phyloP scores from a whole-genome alignment of 2,113 vertebrate genomes.

The Okapia johnstoni region DNA sequence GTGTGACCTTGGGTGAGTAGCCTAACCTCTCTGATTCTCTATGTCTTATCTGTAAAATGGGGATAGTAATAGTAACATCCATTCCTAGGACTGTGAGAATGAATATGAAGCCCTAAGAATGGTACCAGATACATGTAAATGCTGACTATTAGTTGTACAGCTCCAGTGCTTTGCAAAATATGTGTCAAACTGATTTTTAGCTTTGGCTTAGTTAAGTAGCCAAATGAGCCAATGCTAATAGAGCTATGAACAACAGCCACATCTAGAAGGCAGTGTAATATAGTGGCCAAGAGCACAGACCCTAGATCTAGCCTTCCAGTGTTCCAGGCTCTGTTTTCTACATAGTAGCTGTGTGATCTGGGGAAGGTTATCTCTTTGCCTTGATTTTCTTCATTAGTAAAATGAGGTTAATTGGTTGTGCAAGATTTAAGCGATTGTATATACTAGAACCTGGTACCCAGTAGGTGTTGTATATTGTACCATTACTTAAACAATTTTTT shows the following conservation, averaged over 20 bases:
- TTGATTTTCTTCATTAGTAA: neutral
- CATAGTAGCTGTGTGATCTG: fast-evolving
- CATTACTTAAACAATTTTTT: neutral
- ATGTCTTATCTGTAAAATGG: neutral
- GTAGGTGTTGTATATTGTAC: neutral
- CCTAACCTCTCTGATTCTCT: neutral
- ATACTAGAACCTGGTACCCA: neutral
- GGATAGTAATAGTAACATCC: neutral
- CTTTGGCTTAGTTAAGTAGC: neutral
- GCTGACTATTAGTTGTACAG: neutral
- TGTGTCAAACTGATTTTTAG: neutral
- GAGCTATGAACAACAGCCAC: neutral
- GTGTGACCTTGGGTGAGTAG: neutral
- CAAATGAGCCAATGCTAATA: neutral
- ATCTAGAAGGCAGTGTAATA: neutral
- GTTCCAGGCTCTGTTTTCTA: neutral
- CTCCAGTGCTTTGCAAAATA: neutral
- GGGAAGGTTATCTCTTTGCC: neutral
- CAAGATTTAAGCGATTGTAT: neutral
- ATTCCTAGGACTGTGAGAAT: neutral
- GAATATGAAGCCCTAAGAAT: neutral
- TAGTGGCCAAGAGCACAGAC: neutral
- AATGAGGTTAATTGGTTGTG: too few relatives aligned
- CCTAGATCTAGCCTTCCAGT: too few relatives aligned
- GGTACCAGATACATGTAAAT: neutral